Percentiles rank a stretch among this genome's conserved stretches.
Evolutionary conservation across 2,113 vertebrate species (phyloP).

Genomic region (Syngnathoides biaculeatus): DNA sequence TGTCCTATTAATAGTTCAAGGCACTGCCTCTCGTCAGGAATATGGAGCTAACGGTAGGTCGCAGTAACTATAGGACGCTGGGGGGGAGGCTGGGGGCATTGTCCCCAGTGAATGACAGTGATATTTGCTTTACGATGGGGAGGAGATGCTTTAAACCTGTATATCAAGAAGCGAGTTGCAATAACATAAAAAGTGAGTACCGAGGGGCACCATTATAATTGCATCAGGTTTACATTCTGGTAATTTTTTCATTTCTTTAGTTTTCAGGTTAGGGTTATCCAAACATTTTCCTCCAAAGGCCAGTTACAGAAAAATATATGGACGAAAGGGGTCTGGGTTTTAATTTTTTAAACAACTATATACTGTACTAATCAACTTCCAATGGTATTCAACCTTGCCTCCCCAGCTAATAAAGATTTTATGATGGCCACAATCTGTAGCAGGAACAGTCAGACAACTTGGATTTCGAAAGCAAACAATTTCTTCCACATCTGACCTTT

Average conservation of each 20-base stretch:
- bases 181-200: background rate
- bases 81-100: background rate
- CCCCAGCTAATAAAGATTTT: background rate
- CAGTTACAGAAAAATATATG: no score
- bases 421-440: background rate
- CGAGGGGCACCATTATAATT: background rate
- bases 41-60: slow-evolving; percentile 9
- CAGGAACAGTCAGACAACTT: no score
- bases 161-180: background rate
- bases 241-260: background rate
- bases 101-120: background rate
- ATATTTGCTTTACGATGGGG: no score
- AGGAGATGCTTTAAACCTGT: no score
- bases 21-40: slow-evolving; percentile 29
- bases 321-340: no score
- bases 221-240: background rate
- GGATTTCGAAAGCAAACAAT: no score
- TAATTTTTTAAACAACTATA: no score
- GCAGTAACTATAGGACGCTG: background rate
- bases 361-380: no score
- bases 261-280: no score
- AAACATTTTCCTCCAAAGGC: no score
- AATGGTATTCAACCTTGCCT: background rate
- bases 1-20: slow-evolving; percentile 49
- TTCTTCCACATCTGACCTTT: background rate